Conservation (phyloP, 37 sponge, comb jelly and placozoan species). For the Lycopodina hypogea region DNA sequence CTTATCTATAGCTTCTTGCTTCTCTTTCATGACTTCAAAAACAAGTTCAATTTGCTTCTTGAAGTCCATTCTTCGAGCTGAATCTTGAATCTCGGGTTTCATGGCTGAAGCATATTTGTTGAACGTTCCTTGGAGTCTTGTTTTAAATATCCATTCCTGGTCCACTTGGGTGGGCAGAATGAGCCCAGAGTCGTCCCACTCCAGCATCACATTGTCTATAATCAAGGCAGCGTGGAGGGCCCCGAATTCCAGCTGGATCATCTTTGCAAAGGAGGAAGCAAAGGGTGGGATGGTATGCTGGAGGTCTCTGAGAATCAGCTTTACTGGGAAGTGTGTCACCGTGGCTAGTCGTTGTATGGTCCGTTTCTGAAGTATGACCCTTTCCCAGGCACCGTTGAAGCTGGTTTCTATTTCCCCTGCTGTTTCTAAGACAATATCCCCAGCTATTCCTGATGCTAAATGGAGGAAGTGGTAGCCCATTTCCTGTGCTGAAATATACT, state of each 20-base stretch:
- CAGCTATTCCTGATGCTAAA: neutral
- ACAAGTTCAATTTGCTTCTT: slow-evolving; percentile 1
- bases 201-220: slow-evolving; percentile 6
- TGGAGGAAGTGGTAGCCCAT: slow-evolving; percentile 6
- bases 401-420: neutral
- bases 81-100: neutral
- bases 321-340: slow-evolving; percentile 7
- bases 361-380: slow-evolving; percentile 5
- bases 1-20: neutral
- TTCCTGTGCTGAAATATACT: neutral
- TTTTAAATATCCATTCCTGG: neutral
- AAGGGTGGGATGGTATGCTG: neutral
- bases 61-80: slow-evolving; percentile 11
- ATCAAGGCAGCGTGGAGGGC: slow-evolving; percentile 27
- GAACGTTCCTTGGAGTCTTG: neutral
- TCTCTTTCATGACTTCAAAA: slow-evolving; percentile 4
- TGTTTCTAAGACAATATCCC: neutral
- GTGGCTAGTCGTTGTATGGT: neutral
- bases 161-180: neutral
- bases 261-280: neutral
- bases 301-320: slow-evolving; percentile 7
- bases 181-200: slow-evolving; percentile 4
- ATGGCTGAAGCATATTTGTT: neutral
- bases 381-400: slow-evolving; percentile 1
- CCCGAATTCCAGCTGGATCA: slow-evolving; percentile 19